Evolutionary conservation across 2,888 invertebrate genomes (phyloP).

Genomic region (Tenthredo amoena): DNA sequence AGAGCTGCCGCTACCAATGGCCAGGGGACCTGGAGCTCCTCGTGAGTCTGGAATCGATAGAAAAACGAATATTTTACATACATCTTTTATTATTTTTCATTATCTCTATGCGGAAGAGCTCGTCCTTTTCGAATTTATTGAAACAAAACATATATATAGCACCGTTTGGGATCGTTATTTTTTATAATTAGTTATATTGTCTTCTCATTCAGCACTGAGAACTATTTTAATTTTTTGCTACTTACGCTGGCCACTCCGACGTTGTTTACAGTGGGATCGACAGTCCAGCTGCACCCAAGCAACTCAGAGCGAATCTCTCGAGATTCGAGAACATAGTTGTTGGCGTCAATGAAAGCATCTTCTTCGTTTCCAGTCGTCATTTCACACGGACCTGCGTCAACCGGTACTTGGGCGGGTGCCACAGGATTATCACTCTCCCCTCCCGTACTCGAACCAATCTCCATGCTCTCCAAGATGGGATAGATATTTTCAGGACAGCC

Average conservation of each 20-base stretch:
- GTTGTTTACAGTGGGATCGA: conserved; percentile 72
- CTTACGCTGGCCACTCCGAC: conserved; percentile 59
- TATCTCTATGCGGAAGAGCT: no score
- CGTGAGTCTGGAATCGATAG: conserved; percentile 76
- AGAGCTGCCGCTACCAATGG: conserved; percentile 80
- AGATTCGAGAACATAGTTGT: conserved; percentile 87
- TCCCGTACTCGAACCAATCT: conserved; percentile 68
- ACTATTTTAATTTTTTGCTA: conserved; percentile 15
- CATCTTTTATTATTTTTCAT: background rate
- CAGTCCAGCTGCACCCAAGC: conserved; percentile 74
- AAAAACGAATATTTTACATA: conserved; percentile 48
- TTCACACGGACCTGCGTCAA: conserved; percentile 58
- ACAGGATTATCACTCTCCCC: conserved; percentile 67
- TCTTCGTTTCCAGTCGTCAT: conserved; percentile 78
- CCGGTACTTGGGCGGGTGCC: conserved; percentile 57
- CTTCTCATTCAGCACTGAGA: background rate
- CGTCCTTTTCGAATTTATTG: background rate
- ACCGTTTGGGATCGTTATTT: no score
- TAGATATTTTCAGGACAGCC: conserved; percentile 75
- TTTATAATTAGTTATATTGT: no score
- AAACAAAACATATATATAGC: no score
- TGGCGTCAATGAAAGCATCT: conserved; percentile 87
- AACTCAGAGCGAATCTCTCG: conserved; percentile 79
- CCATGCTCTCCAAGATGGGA: conserved; percentile 75
- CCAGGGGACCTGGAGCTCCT: conserved; percentile 81